Evolutionary conservation across 1,140 invertebrate genomes (phyloP).

Genomic region (Megalonaias nervosa): DNA sequence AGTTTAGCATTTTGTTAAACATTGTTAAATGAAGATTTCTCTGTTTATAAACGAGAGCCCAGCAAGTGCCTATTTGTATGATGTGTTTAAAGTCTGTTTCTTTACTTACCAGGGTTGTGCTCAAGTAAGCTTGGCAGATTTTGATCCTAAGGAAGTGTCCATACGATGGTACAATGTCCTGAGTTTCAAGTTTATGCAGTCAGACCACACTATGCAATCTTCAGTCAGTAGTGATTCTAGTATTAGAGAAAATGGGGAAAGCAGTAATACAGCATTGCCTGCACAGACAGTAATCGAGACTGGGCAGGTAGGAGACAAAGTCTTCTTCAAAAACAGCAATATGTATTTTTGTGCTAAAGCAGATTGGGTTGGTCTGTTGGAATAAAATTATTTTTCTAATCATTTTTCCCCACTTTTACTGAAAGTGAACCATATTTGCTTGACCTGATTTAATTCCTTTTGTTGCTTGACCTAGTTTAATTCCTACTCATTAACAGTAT

Average conservation of each 20-base stretch:
- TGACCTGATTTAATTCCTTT: too few species aligned
- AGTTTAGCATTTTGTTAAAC: neutral
- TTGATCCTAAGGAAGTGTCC: constrained; percentile 84
- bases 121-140: constrained; percentile 96
- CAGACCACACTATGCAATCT: constrained; percentile 56
- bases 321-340: too few species aligned
- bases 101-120: constrained; percentile 84
- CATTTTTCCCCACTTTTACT: too few species aligned
- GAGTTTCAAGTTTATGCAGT: constrained; percentile 88
- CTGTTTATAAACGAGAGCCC: neutral
- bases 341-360: too few species aligned
- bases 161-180: constrained; percentile 97
- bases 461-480: too few species aligned
- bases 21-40: neutral
- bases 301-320: too few species aligned
- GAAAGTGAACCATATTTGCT: too few species aligned
- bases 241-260: constrained; percentile 17
- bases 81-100: neutral
- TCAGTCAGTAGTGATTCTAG: constrained; percentile 41
- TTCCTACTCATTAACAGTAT: too few species aligned
- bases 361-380: too few species aligned
- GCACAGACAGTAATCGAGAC: neutral
- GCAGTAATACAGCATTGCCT: constrained; percentile 12
- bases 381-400: too few species aligned
- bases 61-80: neutral